Evolutionary conservation across 2,113 vertebrate genomes (phyloP), one percentile per base, ranked within the genome.

Genomic region (Himantopus leucocephalus): DNA sequence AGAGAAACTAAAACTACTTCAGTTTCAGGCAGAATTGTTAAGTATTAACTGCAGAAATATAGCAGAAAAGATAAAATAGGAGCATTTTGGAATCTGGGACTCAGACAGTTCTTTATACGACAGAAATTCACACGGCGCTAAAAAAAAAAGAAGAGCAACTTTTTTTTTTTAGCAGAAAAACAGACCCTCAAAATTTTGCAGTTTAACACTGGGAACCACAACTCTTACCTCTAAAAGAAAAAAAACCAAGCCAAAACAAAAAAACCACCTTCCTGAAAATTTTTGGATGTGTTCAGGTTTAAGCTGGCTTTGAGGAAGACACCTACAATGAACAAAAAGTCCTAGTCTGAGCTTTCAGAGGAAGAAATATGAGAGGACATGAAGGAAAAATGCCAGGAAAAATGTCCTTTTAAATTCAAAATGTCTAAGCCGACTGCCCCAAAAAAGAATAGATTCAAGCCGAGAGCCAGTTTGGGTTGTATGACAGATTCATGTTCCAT

Each of bases 1-100:
- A 67, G 62, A 74, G 90, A 77, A 80, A 50, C 64, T 77, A 88
- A 88, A 90, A 45, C 41, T 59, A 80, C 92, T 83, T 90, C 60
- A 72, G 59, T 67, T 91, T 78, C 59, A 88, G 74, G 66, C 73
- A 92, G 78, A 90, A 91, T 52, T 68, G 43, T 84, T 35, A 93
- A 93, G 62, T 95, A 93, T 87, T 85, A 89, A 89, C 81, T 80
- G 53, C 77, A 82, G 70, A 90, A 95, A 91, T 58, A 47, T 9
- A 68, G 64, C 52, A 68, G 62, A 81, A 85, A 91, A 78, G 27
- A 82, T 74, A 71, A 78, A 86, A 85, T 29, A 60, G 0, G 4
- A 91, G 75, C 80, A 53, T 82, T 86, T 84, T 87, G 62, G 81
- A 92, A 93, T 70, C 37, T 55, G 63, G 63, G 67, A 82, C 53